Conservation (phyloP, 2,113 vertebrate genomes). For the Petroica traversi region DNA sequence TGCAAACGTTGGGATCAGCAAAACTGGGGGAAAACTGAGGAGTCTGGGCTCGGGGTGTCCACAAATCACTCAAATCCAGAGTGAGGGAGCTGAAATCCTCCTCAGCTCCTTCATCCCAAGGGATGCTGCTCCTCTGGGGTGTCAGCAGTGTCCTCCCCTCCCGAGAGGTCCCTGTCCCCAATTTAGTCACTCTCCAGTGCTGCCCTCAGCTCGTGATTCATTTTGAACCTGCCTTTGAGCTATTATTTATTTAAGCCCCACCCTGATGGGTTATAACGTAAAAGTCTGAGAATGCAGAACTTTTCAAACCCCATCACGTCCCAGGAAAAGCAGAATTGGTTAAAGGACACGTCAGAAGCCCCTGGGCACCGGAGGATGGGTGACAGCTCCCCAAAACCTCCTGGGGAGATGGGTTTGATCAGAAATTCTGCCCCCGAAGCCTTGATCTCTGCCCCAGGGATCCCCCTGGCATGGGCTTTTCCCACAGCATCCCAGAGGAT, state of each 20-base stretch:
- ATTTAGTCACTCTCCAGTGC: conserved; percentile 27
- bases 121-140: background rate
- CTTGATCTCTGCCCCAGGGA: background rate
- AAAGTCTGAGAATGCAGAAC: conserved; percentile 52
- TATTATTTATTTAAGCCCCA: conserved; percentile 63
- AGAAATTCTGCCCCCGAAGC: background rate
- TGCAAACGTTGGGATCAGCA: background rate
- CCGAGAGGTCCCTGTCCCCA: background rate
- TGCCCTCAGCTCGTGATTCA: conserved; percentile 44
- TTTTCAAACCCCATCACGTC: background rate
- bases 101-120: background rate
- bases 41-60: background rate
- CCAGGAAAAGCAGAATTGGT: background rate
- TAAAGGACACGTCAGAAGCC: background rate
- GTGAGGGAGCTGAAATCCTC: background rate
- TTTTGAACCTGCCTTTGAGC: conserved; percentile 50
- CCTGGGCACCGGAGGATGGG: background rate
- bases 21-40: rapidly evolving
- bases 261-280: conserved; percentile 31
- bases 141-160: background rate
- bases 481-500: background rate
- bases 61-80: background rate
- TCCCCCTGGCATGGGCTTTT: background rate
- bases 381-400: background rate
- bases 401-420: background rate